Evolutionary conservation across 2,888 invertebrate species (phyloP).

Genomic region (Athrips mouffetella): DNA sequence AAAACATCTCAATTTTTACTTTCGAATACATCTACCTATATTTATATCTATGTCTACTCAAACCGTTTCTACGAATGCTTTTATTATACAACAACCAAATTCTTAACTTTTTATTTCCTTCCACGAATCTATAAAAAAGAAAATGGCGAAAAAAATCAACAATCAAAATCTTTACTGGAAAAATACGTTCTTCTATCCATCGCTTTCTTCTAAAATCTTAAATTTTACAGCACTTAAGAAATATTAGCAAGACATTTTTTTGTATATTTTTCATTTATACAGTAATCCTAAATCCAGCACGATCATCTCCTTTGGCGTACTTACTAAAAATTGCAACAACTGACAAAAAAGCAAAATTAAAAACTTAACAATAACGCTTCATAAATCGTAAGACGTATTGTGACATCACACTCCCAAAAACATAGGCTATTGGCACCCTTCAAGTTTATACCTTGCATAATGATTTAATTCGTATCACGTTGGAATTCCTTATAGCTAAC

Average conservation of each 20-base stretch:
- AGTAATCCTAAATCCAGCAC: conserved; percentile 54
- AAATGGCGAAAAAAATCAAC: conserved; percentile 19
- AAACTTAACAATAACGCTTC: conserved; percentile 62
- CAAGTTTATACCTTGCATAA: background rate
- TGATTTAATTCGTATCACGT: background rate
- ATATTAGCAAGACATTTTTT: conserved; percentile 57
- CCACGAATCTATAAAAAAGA: conserved; percentile 27
- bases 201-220: conserved; percentile 11
- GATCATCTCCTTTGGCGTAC: conserved; percentile 68
- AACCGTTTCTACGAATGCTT: conserved; percentile 43
- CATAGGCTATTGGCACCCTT: background rate
- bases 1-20: conserved; percentile 45
- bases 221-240: conserved; percentile 18
- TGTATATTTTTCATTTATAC: conserved; percentile 65
- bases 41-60: conserved; percentile 31
- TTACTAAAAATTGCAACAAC: conserved; percentile 67
- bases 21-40: conserved; percentile 35
- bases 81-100: conserved; percentile 54
- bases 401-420: conserved; percentile 33
- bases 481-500: background rate
- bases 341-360: conserved; percentile 47
- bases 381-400: conserved; percentile 36
- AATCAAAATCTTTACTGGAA: conserved; percentile 19
- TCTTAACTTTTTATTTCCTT: conserved; percentile 30
- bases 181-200: conserved; percentile 14